Base-by-base conservation (phyloP, 2,113 vertebrate genomes). In the Passer domesticus region DNA sequence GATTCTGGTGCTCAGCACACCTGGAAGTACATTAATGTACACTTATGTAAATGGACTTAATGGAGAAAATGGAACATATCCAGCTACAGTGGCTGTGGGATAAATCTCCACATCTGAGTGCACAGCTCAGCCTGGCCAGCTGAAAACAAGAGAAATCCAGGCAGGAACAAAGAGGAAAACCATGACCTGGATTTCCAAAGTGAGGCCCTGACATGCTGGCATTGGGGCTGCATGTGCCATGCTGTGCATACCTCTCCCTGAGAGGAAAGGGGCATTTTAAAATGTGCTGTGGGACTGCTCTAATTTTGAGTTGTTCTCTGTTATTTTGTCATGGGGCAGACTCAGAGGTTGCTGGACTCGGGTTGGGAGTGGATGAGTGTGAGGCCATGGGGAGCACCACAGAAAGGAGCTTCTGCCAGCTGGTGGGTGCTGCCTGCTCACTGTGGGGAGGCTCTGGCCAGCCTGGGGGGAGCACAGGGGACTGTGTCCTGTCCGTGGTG, bases 31-130 rank as follows among this genome's bases (percentile, higher is more conserved):
- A 13, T 77, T 92, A 83, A 95, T 86, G 70, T 41, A 68, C 82
- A 85, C 35, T 63, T 59, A 60, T 69, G 89, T 90, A 89, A 90
- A 95, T 83, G 31, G 49, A 60, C 52, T 89, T 88, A 94, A 95
- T 64, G 50, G 90, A 66, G 10, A 81, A 70, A 67, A 80, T 62
- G 90, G 94, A 86, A 95, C 75, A 63, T 10, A 60, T 94, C 95
- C 89, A 96, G 89, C 78, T 69, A 27, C 75, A 66, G 15, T 17
- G 59, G 58, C 44, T 55, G 27, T 20, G 8, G 56, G 49, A 85
- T 63, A 60, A 85, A 91, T 43, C 58, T 83, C 52, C 25, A n/a
- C 35, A 5, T 33, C 77, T 62, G 37, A 69, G 53, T 3, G 2
- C 47, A 19, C 2, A 5, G 41, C 69, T 82, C 59, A 78, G 87